Evolutionary conservation across 2,113 vertebrate species (phyloP), one percentile per base, ranked within the genome.

Genomic region (Dicerorhinus sumatrensis): DNA sequence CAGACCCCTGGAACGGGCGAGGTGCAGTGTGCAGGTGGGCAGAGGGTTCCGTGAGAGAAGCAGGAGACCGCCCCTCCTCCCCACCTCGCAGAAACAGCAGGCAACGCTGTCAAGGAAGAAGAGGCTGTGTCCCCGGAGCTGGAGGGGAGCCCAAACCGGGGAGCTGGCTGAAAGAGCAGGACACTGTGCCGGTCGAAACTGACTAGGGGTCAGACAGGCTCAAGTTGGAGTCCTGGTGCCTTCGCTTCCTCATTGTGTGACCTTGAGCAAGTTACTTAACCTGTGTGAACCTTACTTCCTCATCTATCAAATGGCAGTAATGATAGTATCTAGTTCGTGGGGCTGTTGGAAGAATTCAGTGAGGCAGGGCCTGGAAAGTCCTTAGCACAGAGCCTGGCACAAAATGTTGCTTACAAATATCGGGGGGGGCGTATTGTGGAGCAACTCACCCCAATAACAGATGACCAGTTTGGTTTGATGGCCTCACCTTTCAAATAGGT

Each of bases 1-100:
- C 51, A 81, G 60, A n/a, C 21, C 54, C 12, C 25, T 29, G 79
- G 31, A 93, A 27, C 9, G 42, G 75, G 73, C 42, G 10, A 2
- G 3, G 0, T 42, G 39, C n/a, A 6, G 29, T 58, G 1, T 0
- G 1, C 8, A 23, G 7, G 0, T 3, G 39, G 2, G 12, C 4
- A 0, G 48, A 39, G 39, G 31, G 70, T 21, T 60, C 20, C n/a
- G 21, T 1, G 23, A 67, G 77, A 56, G 79, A 33, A 75, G 67
- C 25, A n/a, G 25, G n/a, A 21, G 36, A 3, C 16, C 0, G 0
- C 77, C 39, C 8, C 29, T 27, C 48, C 31, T 36, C 60, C 42
- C 42, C 11, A 3, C 60, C 60, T 29, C 16, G 29, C 20, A 69
- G 92, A 31, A 62, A 62, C 58, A 33, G 79, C 25, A 17, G 83